Percentiles rank a stretch among this genome's conserved stretches.
Evolutionary conservation across 2,113 vertebrate species (phyloP).

Genomic region (Gobio gobio): DNA sequence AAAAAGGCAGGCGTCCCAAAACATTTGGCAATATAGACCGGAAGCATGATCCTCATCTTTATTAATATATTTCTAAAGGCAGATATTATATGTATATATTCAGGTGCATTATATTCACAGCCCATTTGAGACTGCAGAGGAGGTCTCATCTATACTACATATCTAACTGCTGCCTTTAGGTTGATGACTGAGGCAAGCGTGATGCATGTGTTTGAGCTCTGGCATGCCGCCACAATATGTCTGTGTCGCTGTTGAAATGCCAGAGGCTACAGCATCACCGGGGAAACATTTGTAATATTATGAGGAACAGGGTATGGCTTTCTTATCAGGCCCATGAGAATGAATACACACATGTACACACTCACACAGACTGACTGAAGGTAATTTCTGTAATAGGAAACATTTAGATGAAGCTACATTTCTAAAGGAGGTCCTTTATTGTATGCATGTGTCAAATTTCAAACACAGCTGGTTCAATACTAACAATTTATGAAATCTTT

Average conservation of each 20-base stretch:
- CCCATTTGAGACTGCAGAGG: not conserved
- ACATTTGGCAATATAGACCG: not conserved
- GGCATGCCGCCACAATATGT: slow-evolving; percentile 32
- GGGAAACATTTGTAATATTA: not conserved
- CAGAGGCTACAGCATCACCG: not conserved
- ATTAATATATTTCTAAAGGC: not conserved
- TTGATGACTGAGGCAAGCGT: slow-evolving; percentile 60
- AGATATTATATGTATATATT: not conserved
- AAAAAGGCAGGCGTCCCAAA: too few species aligned
- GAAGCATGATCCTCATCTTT: not conserved
- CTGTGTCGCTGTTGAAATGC: slow-evolving; percentile 26
- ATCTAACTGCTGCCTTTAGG: slow-evolving; percentile 61
- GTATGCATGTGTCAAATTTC: not conserved
- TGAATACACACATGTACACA: slow-evolving; percentile 28
- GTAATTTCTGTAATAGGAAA: slow-evolving; percentile 17
- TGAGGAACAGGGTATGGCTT: slow-evolving; percentile 13
- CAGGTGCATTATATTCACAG: not conserved
- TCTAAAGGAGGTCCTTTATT: slow-evolving; percentile 11
- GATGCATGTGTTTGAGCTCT: slow-evolving; percentile 64
- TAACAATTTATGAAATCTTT: not conserved
- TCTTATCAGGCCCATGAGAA: slow-evolving; percentile 24
- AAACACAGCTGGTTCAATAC: not conserved
- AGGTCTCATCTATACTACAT: slow-evolving; percentile 6
- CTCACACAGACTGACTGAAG: not conserved
- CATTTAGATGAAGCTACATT: slow-evolving; percentile 7